Percentiles rank a stretch among this genome's conserved stretches.
Conservation (phyloP, 2,888 invertebrate genomes). For the Xylota sylvarum region DNA sequence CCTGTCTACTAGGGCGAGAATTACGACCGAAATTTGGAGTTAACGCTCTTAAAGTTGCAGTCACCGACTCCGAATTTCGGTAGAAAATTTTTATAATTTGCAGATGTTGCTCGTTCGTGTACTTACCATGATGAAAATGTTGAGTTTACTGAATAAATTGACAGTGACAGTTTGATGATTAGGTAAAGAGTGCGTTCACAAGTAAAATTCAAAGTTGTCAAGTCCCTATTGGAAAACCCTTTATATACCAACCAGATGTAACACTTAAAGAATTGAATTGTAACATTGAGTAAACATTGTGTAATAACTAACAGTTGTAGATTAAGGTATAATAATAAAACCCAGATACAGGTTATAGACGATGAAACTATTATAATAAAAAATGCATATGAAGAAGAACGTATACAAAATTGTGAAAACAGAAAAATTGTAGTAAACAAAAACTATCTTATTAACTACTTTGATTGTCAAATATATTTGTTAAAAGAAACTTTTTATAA, state of each 20-base stretch:
- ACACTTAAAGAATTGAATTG: slow-evolving; percentile 24
- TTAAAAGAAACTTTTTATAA: slow-evolving; percentile 44
- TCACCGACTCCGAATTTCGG: no score
- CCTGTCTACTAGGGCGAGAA: no score
- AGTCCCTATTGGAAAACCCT: no score
- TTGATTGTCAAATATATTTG: slow-evolving; percentile 47
- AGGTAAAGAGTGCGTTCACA: no score
- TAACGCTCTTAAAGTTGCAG: no score
- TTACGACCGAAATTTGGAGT: no score
- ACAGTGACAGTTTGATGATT: no score
- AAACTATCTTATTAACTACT: slow-evolving; percentile 37
- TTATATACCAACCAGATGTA: slow-evolving; percentile 33
- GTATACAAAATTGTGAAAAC: slow-evolving; percentile 22
- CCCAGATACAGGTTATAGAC: slow-evolving; percentile 1
- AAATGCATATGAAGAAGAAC: slow-evolving; percentile 44
- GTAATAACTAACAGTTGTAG: slow-evolving; percentile 26
- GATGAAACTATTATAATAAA: background rate
- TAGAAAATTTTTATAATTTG: no score
- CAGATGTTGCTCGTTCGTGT: no score
- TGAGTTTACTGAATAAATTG: no score
- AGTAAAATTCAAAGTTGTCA: no score
- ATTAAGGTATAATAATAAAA: slow-evolving; percentile 30
- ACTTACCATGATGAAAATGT: no score
- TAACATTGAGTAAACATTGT: slow-evolving; percentile 49
- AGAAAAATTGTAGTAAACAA: slow-evolving; percentile 38